Evolutionary conservation across 1,140 invertebrate genomes (phyloP).

Genomic region (Megalonaias nervosa): DNA sequence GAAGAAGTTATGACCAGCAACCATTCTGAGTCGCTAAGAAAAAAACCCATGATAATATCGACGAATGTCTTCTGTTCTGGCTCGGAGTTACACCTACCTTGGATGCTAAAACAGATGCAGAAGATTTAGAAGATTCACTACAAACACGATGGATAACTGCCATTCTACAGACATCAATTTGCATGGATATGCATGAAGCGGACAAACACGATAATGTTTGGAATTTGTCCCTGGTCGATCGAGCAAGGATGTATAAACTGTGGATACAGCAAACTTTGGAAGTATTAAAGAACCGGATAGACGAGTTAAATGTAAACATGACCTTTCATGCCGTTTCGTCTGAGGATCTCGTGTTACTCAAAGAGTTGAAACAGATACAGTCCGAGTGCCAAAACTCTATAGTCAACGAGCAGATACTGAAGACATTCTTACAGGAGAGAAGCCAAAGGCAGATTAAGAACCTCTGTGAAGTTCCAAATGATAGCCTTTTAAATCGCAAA

Average conservation of each 20-base stretch:
- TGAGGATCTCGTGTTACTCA: not conserved
- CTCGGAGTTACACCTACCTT: not conserved
- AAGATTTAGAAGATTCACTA: not conserved
- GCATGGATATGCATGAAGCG: not conserved
- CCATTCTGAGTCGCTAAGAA: slow-evolving; percentile 17
- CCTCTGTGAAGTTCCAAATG: not conserved
- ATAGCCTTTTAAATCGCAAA: not conserved
- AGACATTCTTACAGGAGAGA: not conserved
- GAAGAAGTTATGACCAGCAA: slow-evolving; percentile 12
- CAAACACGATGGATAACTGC: not conserved
- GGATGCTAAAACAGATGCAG: not conserved
- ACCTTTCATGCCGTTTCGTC: not conserved
- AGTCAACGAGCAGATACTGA: slow-evolving; percentile 6
- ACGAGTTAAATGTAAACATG: not conserved
- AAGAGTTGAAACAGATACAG: slow-evolving; percentile 2
- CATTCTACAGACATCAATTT: not conserved
- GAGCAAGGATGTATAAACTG: slow-evolving; percentile 3
- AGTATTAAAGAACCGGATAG: not conserved
- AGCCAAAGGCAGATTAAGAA: not conserved
- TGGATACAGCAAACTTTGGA: slow-evolving; percentile 1
- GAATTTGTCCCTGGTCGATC: not conserved
- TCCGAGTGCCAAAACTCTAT: not conserved
- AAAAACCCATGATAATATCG: not conserved
- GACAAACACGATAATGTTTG: not conserved
- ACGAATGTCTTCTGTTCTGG: not conserved